These are phyloP conservation scores for Caenorhabditis sp. DNA, from an alignment of 2,888 invertebrate genomes.

Conservation along the genomic window DNA sequence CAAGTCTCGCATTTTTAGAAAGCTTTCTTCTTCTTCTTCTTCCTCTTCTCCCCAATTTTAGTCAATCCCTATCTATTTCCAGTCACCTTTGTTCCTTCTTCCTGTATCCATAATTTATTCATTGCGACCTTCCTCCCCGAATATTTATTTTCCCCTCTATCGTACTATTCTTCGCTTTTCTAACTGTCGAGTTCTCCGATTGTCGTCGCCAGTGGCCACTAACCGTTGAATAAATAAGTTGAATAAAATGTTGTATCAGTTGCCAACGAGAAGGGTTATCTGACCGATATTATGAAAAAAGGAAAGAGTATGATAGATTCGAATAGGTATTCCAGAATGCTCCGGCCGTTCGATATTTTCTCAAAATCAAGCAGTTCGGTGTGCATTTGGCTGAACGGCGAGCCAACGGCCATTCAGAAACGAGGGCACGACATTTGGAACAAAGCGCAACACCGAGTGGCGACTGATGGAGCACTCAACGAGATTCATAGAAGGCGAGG, in stretches of 20 bases:
- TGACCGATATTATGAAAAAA: constrained; percentile 13
- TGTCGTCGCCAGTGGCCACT: constrained; percentile 36
- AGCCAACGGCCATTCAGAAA: constrained; percentile 36
- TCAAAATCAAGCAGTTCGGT: constrained; percentile 13
- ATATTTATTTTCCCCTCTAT: constrained; percentile 18
- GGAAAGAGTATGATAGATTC: not conserved
- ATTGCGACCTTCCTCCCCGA: constrained; percentile 9
- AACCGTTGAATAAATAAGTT: constrained; percentile 57
- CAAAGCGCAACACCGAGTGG: constrained; percentile 63
- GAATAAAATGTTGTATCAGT: not conserved
- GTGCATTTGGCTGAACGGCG: constrained; percentile 66
- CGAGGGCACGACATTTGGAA: constrained; percentile 75
- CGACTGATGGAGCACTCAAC: constrained; percentile 79
- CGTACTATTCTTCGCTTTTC: not conserved
- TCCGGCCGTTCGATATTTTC: constrained; percentile 40
- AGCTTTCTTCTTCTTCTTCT: constrained; percentile 4
- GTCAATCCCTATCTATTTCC: not conserved
- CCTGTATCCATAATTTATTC: constrained; percentile 42
- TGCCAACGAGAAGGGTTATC: not conserved
- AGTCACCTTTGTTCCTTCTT: constrained; percentile 5
- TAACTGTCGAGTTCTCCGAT: constrained; percentile 31
- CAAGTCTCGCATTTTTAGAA: constrained; percentile 25
- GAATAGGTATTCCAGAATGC: not conserved
- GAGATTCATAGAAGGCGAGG: constrained; percentile 61
- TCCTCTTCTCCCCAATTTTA: not conserved